These are phyloP conservation scores for Thymelicus sylvestris DNA, from an alignment of 2,888 invertebrate species.

Conservation along the genomic window DNA sequence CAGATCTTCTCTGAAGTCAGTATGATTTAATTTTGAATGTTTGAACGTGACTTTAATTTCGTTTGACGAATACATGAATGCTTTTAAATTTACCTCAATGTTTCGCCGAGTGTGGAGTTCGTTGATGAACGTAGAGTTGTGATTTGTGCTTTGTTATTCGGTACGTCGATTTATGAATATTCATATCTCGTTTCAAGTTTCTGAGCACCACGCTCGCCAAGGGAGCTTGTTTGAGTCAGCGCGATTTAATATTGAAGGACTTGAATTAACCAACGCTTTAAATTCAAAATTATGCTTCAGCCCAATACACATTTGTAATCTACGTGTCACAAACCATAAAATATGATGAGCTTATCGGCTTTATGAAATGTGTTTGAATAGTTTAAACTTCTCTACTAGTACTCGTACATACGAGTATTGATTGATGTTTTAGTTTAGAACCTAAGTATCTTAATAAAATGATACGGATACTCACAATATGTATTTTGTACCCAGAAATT, in stretches of 20 bases:
- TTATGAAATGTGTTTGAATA: too few species aligned
- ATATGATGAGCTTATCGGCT: too few species aligned
- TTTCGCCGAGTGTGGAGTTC: background rate
- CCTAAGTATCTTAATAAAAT: too few species aligned
- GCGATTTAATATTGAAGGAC: constrained; percentile 32
- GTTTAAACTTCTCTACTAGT: too few species aligned
- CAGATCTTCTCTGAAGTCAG: too few species aligned
- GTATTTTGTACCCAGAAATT: too few species aligned
- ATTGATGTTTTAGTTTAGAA: too few species aligned
- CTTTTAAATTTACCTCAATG: background rate
- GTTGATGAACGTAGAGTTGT: constrained; percentile 9
- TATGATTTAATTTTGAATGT: too few species aligned
- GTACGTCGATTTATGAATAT: constrained; percentile 39
- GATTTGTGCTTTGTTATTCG: constrained; percentile 26
- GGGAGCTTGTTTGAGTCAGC: constrained; percentile 27
- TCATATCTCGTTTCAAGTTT: constrained; percentile 40
- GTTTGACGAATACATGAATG: too few species aligned
- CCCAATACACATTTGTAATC: background rate
- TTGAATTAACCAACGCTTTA: constrained; percentile 7
- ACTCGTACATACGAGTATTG: too few species aligned
- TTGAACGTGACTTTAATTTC: too few species aligned
- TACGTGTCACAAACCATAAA: background rate
- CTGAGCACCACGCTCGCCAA: constrained; percentile 19
- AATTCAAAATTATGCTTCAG: constrained; percentile 17
- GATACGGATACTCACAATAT: too few species aligned